Conservation (phyloP, 53 echinoderm and acorn worm species). For the Stichopus horrens region DNA sequence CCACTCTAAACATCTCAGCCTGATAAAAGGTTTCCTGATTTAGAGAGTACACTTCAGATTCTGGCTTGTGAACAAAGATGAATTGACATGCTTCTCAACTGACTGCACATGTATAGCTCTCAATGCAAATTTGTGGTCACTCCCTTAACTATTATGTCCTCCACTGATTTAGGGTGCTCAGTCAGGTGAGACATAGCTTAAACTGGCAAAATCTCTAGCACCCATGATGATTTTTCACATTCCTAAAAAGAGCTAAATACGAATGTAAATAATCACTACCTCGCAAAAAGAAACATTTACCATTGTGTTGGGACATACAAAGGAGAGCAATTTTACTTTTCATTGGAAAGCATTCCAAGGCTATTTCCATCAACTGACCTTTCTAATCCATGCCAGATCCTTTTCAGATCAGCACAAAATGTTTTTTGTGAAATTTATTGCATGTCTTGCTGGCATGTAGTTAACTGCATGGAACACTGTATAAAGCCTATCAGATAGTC, state of each 20-base stretch:
- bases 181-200: neutral
- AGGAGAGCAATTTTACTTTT: neutral
- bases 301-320: neutral
- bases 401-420: neutral
- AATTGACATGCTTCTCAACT: slow-evolving; percentile 11
- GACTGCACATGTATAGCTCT: neutral
- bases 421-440: too few relatives aligned
- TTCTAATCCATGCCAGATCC: neutral
- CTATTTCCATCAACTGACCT: slow-evolving; percentile 23
- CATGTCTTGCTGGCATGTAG: too few relatives aligned
- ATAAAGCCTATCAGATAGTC: too few relatives aligned
- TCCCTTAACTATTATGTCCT: neutral
- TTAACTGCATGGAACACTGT: too few relatives aligned
- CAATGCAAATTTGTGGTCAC: neutral
- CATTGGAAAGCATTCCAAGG: slow-evolving; percentile 13
- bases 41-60: neutral
- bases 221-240: neutral
- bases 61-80: neutral
- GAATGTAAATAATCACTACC: slow-evolving; percentile 21
- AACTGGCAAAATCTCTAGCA: neutral
- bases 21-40: slow-evolving; percentile 28
- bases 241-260: neutral
- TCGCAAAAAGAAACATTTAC: neutral
- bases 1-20: slow-evolving; percentile 24
- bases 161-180: neutral